A percentile compares a stretch with the other conserved stretches of the same genome.
Evolutionary conservation across 64 coral and sea anemone species (phyloP).

Genomic region (Porites lutea): DNA sequence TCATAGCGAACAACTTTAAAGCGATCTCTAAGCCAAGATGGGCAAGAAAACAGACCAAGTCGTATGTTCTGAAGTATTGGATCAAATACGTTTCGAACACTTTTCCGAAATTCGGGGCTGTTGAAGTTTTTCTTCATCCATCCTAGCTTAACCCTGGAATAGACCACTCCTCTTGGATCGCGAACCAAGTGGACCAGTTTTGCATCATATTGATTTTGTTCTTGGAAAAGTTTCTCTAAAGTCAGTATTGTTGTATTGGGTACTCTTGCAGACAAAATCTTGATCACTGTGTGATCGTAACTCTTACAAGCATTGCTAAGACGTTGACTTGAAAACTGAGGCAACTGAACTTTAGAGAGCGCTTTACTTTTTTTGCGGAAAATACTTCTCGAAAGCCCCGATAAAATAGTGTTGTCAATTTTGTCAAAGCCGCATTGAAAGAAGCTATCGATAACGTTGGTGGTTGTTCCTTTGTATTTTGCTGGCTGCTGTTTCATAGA

Average conservation of each 20-base stretch:
- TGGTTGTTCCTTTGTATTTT: background rate
- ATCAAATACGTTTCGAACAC: slow-evolving; percentile 1
- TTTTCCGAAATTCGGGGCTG: background rate
- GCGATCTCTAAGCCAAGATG: background rate
- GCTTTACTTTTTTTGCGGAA: background rate
- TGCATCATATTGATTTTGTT: background rate
- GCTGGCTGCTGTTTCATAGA: background rate
- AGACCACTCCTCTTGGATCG: background rate
- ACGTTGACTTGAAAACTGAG: background rate
- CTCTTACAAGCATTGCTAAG: background rate
- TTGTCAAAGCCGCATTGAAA: background rate
- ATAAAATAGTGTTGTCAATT: background rate
- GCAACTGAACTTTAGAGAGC: background rate
- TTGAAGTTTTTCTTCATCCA: background rate
- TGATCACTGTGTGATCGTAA: background rate
- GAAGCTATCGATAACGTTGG: background rate
- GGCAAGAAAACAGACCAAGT: background rate
- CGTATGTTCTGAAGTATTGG: background rate
- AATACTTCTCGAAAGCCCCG: background rate
- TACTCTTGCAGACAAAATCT: background rate
- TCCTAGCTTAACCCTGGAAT: background rate
- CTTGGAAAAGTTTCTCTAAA: background rate
- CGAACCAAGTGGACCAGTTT: slow-evolving; percentile 4
- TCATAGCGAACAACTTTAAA: background rate
- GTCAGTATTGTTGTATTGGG: background rate